Base-by-base conservation (phyloP, 1,140 invertebrate genomes). In the Thrips palmi region DNA sequence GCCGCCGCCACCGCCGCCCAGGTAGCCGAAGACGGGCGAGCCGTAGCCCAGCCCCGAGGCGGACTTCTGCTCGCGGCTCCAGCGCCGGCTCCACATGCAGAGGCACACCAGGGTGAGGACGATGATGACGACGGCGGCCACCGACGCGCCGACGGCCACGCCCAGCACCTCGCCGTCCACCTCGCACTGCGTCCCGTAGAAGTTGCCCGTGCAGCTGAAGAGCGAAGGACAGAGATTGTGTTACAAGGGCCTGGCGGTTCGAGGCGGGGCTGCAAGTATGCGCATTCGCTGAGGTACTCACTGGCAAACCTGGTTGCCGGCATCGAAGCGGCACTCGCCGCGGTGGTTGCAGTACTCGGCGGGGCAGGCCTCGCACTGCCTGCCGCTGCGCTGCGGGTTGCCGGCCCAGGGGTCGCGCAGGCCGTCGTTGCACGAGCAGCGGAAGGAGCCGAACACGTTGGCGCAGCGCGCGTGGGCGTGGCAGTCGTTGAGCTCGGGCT, bases 101-200 rank as follows among this genome's bases (percentile, higher is more conserved):
- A 92, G 64, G 47, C 83, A 86, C 1, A 83, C 73, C 1, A 91
- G 58, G 0, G 86, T 91, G 19, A 88, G 55, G 1, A 81, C 70
- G 48, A 92, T 91, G 35, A 91, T 88, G 19, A 89, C 69, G 3
- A 87, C 67, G 15, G 86, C 86, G 5, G 78, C 77, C 3, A 89
- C 70, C 2, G 82, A 86, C 0, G 84, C 85, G 11, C 86, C 86
- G 41, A 89, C 75, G 0, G 86, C 83, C 14, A 89, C 86, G 1
- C 79, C 84, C 20, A 92, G 56, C 30, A 91, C 84, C 62, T 91
- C 86, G 6, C 83, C 85, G 51, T 92, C 87, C 27, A 89, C 71
- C 55, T 91, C 85, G 54, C 87, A 91, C 49, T 79, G 71, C 1
- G 70, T 67, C 1, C 86, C 86, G 53, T 89, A 89, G 54, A 83